Conservation (phyloP, 2,797 vertebrate species). For the Spinibarbus caldwelli region DNA sequence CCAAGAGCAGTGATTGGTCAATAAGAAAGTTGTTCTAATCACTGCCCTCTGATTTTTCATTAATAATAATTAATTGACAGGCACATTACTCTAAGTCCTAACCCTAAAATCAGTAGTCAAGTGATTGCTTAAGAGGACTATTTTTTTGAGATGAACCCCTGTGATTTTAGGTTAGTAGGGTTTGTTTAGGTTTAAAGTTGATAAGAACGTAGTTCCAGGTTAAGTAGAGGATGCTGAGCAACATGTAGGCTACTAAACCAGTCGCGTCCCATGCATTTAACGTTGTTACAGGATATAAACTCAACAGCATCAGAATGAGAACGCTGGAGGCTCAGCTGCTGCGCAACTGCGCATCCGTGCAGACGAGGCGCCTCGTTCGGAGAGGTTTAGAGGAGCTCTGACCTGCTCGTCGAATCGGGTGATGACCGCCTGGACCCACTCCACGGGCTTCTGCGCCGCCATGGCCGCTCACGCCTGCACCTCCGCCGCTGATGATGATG, state of each 20-base stretch:
- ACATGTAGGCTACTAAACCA: neutral
- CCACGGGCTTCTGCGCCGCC: slow-evolving; percentile 97
- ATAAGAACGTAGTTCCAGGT: neutral
- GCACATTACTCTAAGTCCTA: neutral
- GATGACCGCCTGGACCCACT: slow-evolving; percentile 98
- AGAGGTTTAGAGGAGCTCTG: slow-evolving; percentile 62
- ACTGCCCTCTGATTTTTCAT: neutral
- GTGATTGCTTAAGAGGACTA: too few species aligned
- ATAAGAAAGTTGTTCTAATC: neutral
- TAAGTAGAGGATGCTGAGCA: slow-evolving; percentile 7
- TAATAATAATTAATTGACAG: neutral
- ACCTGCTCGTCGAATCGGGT: slow-evolving; percentile 98
- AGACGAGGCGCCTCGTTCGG: neutral
- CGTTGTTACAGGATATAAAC: neutral
- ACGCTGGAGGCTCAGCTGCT: neutral
- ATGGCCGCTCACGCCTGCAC: slow-evolving; percentile 79
- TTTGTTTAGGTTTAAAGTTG: neutral
- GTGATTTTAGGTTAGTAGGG: too few species aligned
- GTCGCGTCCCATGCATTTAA: neutral
- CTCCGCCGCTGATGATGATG: too few species aligned
- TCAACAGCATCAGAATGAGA: neutral
- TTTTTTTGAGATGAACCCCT: neutral
- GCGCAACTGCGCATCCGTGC: slow-evolving; percentile 7
- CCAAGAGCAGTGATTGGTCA: neutral
- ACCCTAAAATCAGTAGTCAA: neutral